Conservation (phyloP, 2,797 vertebrate genomes). For the Paratrypauchen microcephalus region DNA sequence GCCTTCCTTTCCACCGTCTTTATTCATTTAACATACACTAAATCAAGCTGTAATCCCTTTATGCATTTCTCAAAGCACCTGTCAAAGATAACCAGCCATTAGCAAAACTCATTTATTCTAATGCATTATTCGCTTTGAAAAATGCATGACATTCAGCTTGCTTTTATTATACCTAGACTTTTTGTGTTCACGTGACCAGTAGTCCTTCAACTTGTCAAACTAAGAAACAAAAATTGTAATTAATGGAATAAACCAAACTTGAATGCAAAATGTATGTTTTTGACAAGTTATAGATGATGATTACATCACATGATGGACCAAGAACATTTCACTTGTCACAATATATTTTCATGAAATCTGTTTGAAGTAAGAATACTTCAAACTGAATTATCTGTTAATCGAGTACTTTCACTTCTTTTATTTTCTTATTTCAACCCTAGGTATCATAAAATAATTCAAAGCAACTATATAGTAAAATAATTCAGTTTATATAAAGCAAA, state of each 20-base stretch:
- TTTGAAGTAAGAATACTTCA: too few species aligned
- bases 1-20: not conserved
- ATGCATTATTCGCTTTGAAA: not conserved
- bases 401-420: too few species aligned
- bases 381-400: too few species aligned
- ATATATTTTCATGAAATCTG: too few species aligned
- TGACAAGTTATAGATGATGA: not conserved
- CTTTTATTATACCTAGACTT: not conserved
- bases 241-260: not conserved
- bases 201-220: not conserved
- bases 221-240: not conserved
- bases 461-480: too few species aligned
- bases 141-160: not conserved
- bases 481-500: too few species aligned
- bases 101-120: not conserved
- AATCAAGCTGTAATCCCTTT: not conserved
- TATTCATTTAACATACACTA: not conserved
- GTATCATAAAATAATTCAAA: too few species aligned
- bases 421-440: too few species aligned
- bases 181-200: not conserved
- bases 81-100: slow-evolving; percentile 3
- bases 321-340: not conserved
- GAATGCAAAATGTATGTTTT: too few species aligned
- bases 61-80: not conserved
- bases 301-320: not conserved